Evolutionary conservation across 2,797 vertebrate species (phyloP), one percentile per base, ranked within the genome.

Genomic region (Moxostoma hubbsi): DNA sequence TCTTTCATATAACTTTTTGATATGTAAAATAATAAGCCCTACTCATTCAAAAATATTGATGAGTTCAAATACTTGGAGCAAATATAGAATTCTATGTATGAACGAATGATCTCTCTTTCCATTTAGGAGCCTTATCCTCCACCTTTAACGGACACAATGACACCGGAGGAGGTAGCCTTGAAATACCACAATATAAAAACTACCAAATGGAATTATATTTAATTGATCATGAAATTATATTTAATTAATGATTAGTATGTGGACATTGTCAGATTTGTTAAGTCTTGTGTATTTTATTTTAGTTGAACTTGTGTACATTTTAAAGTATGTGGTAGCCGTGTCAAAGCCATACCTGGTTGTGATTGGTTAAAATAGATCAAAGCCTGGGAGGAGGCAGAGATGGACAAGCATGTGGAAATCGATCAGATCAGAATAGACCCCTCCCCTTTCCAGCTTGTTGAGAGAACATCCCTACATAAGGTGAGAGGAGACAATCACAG

Each of bases 391-490:
- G 94, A 93, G 83, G 92, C 90, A 3, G 95, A 98, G 91, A 93
- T 95, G 86, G 89, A 93, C 84, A 94, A 95, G 86, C 92, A 92
- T 0, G 94, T 97, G 81, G 95, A 95, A 76, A 95, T 98, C 36
- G 96, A 97, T 79, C 95, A 93, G 90, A 97, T 97, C 81, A 94
- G 92, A 12, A 93, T 98, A 4, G 97, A 98, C 83, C 96, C 95
- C 15, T 96, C 96, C 1, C 97, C 97, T 57, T 98, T 98, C 89
- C 97, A 99, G 86, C 91, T 99, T 83, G 97, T 99, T 64, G 97
- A 98, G 91, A 95, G 97, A 88, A 98, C 97, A 0, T 96, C 97
- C 0, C 86, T 99, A 69, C 97, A 99, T 88, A 98, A 98, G 95
- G 97, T 95, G 66, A 85, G 87, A 69, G 64, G 10, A 62, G 50